Base-by-base conservation (phyloP, 1,140 invertebrate genomes). In the Lepidurus arcticus region DNA sequence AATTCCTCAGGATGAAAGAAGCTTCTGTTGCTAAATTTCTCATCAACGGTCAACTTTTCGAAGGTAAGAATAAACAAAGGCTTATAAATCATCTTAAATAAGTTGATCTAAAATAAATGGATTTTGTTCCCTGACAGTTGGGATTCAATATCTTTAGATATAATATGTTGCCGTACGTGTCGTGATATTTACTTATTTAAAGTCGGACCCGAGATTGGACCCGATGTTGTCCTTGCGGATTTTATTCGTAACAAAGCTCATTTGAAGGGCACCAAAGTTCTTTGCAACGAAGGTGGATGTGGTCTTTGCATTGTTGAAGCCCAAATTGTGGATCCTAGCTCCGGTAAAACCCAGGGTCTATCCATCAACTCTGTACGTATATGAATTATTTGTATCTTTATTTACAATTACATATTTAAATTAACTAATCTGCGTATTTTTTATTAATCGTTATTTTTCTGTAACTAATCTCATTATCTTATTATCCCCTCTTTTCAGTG, bases 271-370 rank as follows among this genome's bases (percentile, higher is more conserved):
- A 96, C 94, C 3, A 97, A 97, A 86, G 84, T 96, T 44, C 94
- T 93, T 21, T 97, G 95, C 84, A 93, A 92, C 1, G 95, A 98
- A 88, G 96, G 94, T 74, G 95, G 95, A 7, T 98, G 95, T 83
- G 95, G 95, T 1, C 94, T 94, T 1, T 98, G 95, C 82, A 97
- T 94, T 1, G 93, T 97, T 8, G 96, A 97, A 94, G 87, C 97
- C 1, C 95, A 94, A 1, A 91, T 90, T 81, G 89, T 88, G 73
- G 89, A 94, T 82, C 86, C 90, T 10, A 82, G 81, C 21, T 87
- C 85, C 11, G 86, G 88, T 42, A 87, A 87, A 84, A 86, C 92
- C n/a, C 80, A 86, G 91, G 92, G 91, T 65, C 26, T 90, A 80
- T 87, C 92, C 9, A 9, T 65, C 21, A 65, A 65, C 47, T 65